Percentiles rank a stretch among this genome's conserved stretches.
Conservation (phyloP, 2,888 invertebrate genomes). For the Orthosia gracilis region DNA sequence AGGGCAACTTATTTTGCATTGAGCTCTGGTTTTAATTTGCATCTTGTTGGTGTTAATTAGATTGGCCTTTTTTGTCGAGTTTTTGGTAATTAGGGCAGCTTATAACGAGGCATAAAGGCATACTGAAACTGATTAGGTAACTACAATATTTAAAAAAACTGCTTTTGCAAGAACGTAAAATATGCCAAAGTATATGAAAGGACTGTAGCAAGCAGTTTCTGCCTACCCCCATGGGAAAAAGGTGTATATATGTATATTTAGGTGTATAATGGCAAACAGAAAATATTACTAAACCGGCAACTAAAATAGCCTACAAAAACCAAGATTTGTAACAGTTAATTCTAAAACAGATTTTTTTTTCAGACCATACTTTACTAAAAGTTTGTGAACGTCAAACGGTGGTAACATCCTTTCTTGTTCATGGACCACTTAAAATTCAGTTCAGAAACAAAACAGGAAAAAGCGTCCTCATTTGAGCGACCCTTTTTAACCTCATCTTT, state of each 20-base stretch:
- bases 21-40: slow-evolving; percentile 21
- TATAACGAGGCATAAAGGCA: background rate
- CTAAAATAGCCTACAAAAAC: background rate
- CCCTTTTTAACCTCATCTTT: slow-evolving; percentile 33
- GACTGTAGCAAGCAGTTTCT: too few species aligned
- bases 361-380: background rate
- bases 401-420: slow-evolving; percentile 6
- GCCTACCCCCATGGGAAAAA: too few species aligned
- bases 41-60: slow-evolving; percentile 19
- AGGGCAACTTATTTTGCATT: slow-evolving; percentile 10
- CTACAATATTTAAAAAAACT: too few species aligned
- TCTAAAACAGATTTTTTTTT: background rate
- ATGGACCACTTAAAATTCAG: slow-evolving; percentile 33
- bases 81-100: background rate
- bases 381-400: slow-evolving; percentile 22
- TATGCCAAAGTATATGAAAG: too few species aligned
- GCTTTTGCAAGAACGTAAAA: too few species aligned
- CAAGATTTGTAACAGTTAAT: background rate
- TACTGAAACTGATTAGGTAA: background rate
- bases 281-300: too few species aligned
- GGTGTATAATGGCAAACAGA: background rate
- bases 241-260: background rate
- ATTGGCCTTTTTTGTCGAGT: slow-evolving; percentile 1
- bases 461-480: slow-evolving; percentile 9
- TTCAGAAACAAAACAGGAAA: slow-evolving; percentile 23